Evolutionary conservation across 2,888 invertebrate species (phyloP), one percentile per base, ranked within the genome.

Genomic region (Glaucopsyche alexis): DNA sequence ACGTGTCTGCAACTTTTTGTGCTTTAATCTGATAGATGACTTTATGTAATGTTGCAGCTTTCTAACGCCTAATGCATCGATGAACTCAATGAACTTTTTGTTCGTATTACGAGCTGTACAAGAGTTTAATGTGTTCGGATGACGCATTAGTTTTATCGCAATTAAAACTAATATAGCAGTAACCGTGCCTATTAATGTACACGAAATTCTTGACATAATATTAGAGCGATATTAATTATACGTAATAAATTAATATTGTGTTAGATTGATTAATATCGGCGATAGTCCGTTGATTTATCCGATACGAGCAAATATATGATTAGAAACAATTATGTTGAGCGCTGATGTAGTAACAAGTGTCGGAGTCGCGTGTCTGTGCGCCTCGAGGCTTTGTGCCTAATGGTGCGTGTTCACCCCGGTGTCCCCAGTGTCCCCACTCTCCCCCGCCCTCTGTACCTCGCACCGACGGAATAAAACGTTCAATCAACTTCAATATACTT

Each of bases 281-380:
- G 11, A 66, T 72, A 29, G 47, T 64, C 47, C 66, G 71, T 66
- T 73, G 66, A 72, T 69, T 50, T 76, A 75, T 49, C 64, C 42
- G 67, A 67, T 69, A 71, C 50, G 55, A 72, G 72, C 75, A 73
- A 78, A 78, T 79, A 81, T 82, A 85, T 85, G 87, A 90, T 91
- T 88, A 90, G 87, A 87, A 87, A 86, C 87, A 90, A 90, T 91
- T 91, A 91, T 82, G 87, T 88, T 87, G 87, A 88, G 87, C 89
- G 89, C 79, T 77, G 77, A 79, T 79, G 77, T 78, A 88, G 87
- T 89, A 89, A 87, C 89, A 90, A 87, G 87, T 90, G 90, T 88
- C 78, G 83, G 81, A 81, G 83, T 87, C 87, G 88, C 88, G 88
- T 89, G 90, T 85, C 81, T 84, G 79, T 80, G 77, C 74, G 87